Evolutionary conservation across 1,140 invertebrate genomes (phyloP), one percentile per base, ranked within the genome.

Genomic region (Psix sp.): DNA sequence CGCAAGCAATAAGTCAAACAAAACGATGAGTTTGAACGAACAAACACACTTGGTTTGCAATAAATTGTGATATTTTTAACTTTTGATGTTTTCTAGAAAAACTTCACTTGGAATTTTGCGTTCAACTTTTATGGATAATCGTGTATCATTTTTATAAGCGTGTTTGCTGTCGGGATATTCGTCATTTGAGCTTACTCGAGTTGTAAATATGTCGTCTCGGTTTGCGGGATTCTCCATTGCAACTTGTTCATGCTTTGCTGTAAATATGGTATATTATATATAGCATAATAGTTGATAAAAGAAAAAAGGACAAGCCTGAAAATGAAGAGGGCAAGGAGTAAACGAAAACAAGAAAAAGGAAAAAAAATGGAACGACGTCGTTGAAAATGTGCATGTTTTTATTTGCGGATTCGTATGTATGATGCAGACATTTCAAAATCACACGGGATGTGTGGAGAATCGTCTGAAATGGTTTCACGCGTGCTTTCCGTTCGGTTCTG

Each of bases 381-480:
- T 77, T 82, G 77, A 82, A 73, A 73, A 80, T 80, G 85, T 83
- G 82, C 62, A 72, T 82, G 86, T 85, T 87, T 86, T 85, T 85
- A 86, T 84, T 86, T 86, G 51, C 52, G 86, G 80, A 84, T 85
- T 77, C 81, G 74, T 84, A 79, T 80, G 79, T 83, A 70, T 82
- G 75, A 77, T 75, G 78, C 77, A 78, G 72, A 46, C 5, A 39
- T 16, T 74, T 56, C 51, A 51, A 66, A 54, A 66, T 71, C 63
- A 43, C 67, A 72, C 46, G 45, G 48, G 51, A 63, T 29, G 49
- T 59, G n/a, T 60, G 46, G 33, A 51, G 35, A 57, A 49, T 57
- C 36, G 29, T 13, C n/a, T n/a, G n/a, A 26, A 31, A 56, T 51
- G 18, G 52, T 65, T 40, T 56, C 26, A 52, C 40, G 36, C 59